A percentile compares a stretch with the other conserved stretches of the same genome.
Evolutionary conservation across 2,888 invertebrate genomes (phyloP).

Genomic region (Xestobium rufovillosum): DNA sequence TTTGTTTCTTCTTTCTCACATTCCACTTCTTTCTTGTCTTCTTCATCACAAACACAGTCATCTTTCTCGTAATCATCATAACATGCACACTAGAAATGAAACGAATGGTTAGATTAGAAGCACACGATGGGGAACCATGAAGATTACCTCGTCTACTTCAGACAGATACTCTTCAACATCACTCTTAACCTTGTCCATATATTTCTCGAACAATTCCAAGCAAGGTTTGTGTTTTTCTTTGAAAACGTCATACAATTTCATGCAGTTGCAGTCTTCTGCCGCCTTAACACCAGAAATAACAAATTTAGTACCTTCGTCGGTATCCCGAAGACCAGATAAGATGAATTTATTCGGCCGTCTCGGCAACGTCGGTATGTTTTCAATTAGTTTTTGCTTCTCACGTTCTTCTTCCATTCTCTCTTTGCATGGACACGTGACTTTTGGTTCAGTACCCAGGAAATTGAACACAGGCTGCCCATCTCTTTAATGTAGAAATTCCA

Average conservation of each 20-base stretch:
- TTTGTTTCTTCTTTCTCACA: neutral
- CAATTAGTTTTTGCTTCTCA: slow-evolving; percentile 22
- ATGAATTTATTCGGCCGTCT: slow-evolving; percentile 32
- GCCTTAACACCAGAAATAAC: slow-evolving; percentile 29
- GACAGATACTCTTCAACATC: slow-evolving; percentile 24
- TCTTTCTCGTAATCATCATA: neutral
- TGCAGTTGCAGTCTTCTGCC: slow-evolving; percentile 32
- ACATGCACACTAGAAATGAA: neutral
- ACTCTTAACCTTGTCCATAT: slow-evolving; percentile 25
- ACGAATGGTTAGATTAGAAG: neutral
- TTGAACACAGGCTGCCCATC: too few relatives aligned
- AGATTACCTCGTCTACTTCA: slow-evolving; percentile 17
- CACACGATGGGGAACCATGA: neutral
- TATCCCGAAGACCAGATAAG: slow-evolving; percentile 33
- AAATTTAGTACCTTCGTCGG: slow-evolving; percentile 34
- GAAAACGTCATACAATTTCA: slow-evolving; percentile 30
- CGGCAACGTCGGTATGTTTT: slow-evolving; percentile 29
- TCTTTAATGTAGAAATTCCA: too few relatives aligned
- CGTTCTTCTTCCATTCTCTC: slow-evolving; percentile 26
- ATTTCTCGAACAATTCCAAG: slow-evolving; percentile 25
- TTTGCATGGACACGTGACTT: slow-evolving; percentile 6
- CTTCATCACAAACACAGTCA: neutral
- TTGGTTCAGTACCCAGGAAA: neutral
- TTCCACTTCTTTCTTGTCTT: neutral
- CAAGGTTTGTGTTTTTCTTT: slow-evolving; percentile 32